A percentile compares a stretch with the other conserved stretches of the same genome.
Evolutionary conservation across 2,113 vertebrate species (phyloP).

Genomic region (Misgurnus mizolepis): DNA sequence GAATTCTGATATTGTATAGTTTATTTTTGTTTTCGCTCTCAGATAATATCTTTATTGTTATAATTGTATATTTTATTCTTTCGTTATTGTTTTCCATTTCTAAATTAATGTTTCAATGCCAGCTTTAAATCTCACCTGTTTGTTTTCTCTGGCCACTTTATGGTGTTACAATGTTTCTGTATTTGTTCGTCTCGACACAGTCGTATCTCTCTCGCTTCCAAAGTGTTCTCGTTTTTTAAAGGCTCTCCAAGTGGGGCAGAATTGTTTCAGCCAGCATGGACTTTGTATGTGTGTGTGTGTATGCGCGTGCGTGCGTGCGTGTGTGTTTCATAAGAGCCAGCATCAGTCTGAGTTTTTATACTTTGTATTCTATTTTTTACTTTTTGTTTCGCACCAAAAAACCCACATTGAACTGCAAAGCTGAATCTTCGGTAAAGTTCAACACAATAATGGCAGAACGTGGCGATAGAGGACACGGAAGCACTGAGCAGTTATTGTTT

Average conservation of each 20-base stretch:
- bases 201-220: slow-evolving; percentile 72
- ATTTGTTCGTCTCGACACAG: slow-evolving; percentile 69
- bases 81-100: slow-evolving; percentile 79
- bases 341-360: slow-evolving; percentile 66
- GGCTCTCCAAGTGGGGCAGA: slow-evolving; percentile 66
- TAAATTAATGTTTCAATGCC: slow-evolving; percentile 86
- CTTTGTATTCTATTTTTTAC: slow-evolving; percentile 57
- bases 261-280: slow-evolving; percentile 74
- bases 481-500: slow-evolving; percentile 83
- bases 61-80: slow-evolving; percentile 69
- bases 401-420: slow-evolving; percentile 71
- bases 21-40: slow-evolving; percentile 83
- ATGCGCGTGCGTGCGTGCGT: slow-evolving; percentile 1
- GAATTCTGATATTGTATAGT: slow-evolving; percentile 87
- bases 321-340: slow-evolving; percentile 71
- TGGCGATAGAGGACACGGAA: slow-evolving; percentile 67
- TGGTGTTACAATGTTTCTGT: slow-evolving; percentile 72
- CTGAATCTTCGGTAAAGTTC: slow-evolving; percentile 66
- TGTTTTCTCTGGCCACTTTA: slow-evolving; percentile 77
- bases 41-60: slow-evolving; percentile 87
- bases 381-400: slow-evolving; percentile 73
- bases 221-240: slow-evolving; percentile 71
- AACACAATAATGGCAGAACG: slow-evolving; percentile 59
- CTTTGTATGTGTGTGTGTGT: slow-evolving; percentile 59
- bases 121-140: slow-evolving; percentile 81